Conservation (phyloP, 2,888 invertebrate species). For the Lysandra coridon region DNA sequence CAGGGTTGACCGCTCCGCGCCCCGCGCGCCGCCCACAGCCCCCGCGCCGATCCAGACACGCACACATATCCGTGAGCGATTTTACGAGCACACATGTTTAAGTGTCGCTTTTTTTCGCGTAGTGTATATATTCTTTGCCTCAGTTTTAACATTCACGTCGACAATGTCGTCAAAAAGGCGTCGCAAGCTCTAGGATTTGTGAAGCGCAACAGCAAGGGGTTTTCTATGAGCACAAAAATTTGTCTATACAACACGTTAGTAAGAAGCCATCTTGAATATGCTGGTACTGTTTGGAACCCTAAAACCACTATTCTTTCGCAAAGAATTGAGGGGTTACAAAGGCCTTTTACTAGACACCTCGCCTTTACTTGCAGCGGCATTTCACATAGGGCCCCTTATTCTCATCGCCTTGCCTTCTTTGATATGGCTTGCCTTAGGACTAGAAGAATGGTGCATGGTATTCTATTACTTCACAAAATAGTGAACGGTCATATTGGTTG, state of each 20-base stretch:
- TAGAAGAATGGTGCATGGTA: neutral
- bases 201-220: neutral
- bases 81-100: too few relatives aligned
- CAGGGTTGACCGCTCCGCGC: too few relatives aligned
- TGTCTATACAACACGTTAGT: neutral
- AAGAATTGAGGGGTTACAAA: neutral
- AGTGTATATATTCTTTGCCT: too few relatives aligned
- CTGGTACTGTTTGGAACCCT: slow-evolving; percentile 2
- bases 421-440: neutral
- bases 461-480: neutral
- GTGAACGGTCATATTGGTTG: neutral
- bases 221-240: neutral
- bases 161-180: neutral
- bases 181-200: neutral
- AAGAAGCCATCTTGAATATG: neutral
- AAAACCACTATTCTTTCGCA: neutral
- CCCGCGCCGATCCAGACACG: too few relatives aligned
- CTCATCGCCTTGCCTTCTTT: neutral
- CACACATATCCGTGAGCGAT: too few relatives aligned
- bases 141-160: neutral
- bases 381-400: slow-evolving; percentile 4
- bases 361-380: slow-evolving; percentile 12
- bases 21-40: too few relatives aligned
- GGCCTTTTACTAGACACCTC: slow-evolving; percentile 11
- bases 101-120: too few relatives aligned